Base-by-base conservation (phyloP, 2,113 vertebrate species). In the Lutjanus erythropterus region DNA sequence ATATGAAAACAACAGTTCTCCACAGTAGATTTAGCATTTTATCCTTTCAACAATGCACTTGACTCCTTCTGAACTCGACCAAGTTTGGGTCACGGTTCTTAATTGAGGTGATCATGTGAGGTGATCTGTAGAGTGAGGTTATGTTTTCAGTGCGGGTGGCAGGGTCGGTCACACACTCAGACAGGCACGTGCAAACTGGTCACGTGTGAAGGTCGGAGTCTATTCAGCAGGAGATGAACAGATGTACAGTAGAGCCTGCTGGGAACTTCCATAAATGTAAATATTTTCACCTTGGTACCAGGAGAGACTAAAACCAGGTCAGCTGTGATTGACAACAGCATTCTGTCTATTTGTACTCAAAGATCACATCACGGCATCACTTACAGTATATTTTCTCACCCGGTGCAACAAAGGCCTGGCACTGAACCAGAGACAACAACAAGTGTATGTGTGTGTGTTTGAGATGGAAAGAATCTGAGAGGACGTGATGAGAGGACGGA, bases 381-480 rank as follows among this genome's bases (percentile, higher is more conserved):
- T 80, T 85, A 81, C 46, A 52, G 11, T 44, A 15, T 64, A 59
- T 66, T 71, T 80, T 83, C 71, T 75, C 60, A 59, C 47, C 65
- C 37, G 2, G n/a, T 37, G 62, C 60, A 73, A 83, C 80, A 85
- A 79, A 74, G 70, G 42, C 25, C 71, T 91, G 90, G 83, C 82
- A 35, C 16, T 9, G 41, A 49, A 69, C 83, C 87, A 82, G 61
- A 42, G 5, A 74, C 35, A 88, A 79, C 80, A 79, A 78, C 58
- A 66, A 65, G 58, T 56, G 14, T 65, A 29, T 65, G 71, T 41
- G 69, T 78, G 44, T 68, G 33, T 55, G n/a, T 37, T 75, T 47
- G 9, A 31, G 53, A 23, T 83, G 89, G 86, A 88, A 91, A 90
- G 74, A 90, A 86, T 87, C 47, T 49, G 58, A 75, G 68, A 47